Evolutionary conservation across 1,140 invertebrate species (phyloP), one percentile per base, ranked within the genome.

Genomic region (Scaptomyza pallida): DNA sequence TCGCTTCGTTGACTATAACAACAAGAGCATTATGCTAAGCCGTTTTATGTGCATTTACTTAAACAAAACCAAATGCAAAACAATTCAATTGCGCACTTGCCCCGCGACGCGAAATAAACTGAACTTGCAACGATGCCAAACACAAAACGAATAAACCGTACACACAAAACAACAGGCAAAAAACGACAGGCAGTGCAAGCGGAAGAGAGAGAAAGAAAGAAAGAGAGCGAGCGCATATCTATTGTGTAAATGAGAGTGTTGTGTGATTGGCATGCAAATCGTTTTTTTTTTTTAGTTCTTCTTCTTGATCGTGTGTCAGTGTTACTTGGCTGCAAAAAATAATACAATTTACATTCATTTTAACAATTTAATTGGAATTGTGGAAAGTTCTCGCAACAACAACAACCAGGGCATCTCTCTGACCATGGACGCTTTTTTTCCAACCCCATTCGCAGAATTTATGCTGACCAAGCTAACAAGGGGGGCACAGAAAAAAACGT

Each of bases 121-220:
- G 41, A 67, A 67, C 55, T 67, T 72, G 62, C 62, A 45, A 9
- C 62, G 55, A 41, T 33, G 67, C 59, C 67, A 63, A 70, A 33
- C 57, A 40, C 50, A 69, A 69, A 62, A 62, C 65, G 65, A 69
- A 62, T 69, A 68, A 61, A 69, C 30, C 37, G 45, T 43, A 57
- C 13, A 52, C 10, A 35, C 54, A 67, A 51, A 71, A 64, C 41
- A 54, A 63, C 57, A 52, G 19, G 59, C 61, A 51, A 37, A 71
- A 64, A 64, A 60, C 48, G 33, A 54, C 68, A 51, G 61, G 30
- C 41, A 54, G 35, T 40, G 64, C 6, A 5, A 41, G 13, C 19
- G 51, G 26, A 37, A 40, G 41, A 6, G 5, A 65, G 33, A 67
- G 48, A 5, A 37, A 59, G 62, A 35, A 12, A 44, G 45, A 8